Conservation (phyloP, 1,140 invertebrate genomes). For the Eupristina koningsbergeri region DNA sequence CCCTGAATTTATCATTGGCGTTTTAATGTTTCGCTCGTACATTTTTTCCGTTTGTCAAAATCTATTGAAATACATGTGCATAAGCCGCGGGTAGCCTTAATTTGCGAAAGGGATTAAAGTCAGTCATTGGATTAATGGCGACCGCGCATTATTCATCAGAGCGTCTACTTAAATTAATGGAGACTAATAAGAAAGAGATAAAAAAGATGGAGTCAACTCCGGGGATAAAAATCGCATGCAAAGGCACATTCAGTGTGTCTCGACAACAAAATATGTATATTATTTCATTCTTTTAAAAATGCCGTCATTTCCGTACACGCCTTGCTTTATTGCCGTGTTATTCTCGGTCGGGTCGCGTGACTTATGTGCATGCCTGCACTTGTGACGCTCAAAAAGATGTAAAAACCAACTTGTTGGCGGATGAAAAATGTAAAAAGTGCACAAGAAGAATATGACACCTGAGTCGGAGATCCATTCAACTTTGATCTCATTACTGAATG, state of each 20-base stretch:
- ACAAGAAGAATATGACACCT: not conserved
- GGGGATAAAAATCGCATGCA: conserved; percentile 22
- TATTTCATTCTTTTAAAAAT: not conserved
- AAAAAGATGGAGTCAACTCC: not conserved
- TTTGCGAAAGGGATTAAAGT: not conserved
- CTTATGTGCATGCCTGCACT: not conserved
- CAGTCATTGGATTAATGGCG: not conserved
- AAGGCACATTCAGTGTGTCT: conserved; percentile 32
- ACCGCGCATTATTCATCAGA: not conserved
- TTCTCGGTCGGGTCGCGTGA: not conserved
- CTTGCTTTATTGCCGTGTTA: conserved; percentile 49
- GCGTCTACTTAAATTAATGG: not conserved
- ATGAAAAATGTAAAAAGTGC: not conserved
- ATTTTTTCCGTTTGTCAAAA: no score
- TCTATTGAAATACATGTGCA: no score
- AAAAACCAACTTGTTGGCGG: not conserved
- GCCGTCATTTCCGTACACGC: conserved; percentile 48
- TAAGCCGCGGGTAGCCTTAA: no score
- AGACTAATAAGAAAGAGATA: not conserved
- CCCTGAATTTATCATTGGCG: not conserved
- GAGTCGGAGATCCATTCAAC: not conserved
- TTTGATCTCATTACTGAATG: no score
- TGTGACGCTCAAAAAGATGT: not conserved
- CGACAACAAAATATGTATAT: conserved; percentile 28
- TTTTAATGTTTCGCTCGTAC: no score